These are phyloP conservation scores for Acanthurus lineatus DNA, from an alignment of 2,797 vertebrate genomes.

Conservation along the genomic window DNA sequence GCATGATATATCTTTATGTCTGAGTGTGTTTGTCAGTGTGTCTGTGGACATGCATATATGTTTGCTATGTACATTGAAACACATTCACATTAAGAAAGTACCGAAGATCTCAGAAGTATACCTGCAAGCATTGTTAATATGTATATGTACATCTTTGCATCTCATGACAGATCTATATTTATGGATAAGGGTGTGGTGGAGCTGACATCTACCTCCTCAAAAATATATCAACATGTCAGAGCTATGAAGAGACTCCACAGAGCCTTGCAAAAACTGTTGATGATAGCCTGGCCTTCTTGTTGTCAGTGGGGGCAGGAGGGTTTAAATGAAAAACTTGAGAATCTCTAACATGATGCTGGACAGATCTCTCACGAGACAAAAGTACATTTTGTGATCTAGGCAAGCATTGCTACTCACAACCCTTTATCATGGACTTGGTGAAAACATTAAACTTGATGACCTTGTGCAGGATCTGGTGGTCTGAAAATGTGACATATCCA, in stretches of 20 bases:
- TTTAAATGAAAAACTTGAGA: no score
- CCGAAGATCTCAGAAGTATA: neutral
- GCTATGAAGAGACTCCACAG: neutral
- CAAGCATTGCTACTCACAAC: neutral
- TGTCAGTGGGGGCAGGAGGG: no score
- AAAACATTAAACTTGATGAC: no score
- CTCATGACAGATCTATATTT: neutral
- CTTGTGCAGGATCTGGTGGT: no score
- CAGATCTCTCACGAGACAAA: no score
- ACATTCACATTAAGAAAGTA: conserved; percentile 3
- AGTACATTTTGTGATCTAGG: no score
- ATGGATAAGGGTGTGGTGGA: neutral
- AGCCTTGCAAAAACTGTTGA: neutral
- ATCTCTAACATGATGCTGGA: no score
- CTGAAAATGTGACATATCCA: neutral
- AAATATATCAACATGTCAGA: neutral
- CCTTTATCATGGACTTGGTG: neutral
- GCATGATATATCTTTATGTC: conserved; percentile 37
- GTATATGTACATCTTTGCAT: neutral
- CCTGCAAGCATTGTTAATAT: neutral
- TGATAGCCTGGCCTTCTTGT: neutral
- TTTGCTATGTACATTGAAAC: conserved; percentile 20
- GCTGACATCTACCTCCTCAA: neutral
- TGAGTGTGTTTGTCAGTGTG: conserved; percentile 27
- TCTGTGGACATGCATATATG: conserved; percentile 10